phyloP scores from a whole-genome alignment of 1,140 invertebrate species.

The Stratiolaelaps scimitus region DNA sequence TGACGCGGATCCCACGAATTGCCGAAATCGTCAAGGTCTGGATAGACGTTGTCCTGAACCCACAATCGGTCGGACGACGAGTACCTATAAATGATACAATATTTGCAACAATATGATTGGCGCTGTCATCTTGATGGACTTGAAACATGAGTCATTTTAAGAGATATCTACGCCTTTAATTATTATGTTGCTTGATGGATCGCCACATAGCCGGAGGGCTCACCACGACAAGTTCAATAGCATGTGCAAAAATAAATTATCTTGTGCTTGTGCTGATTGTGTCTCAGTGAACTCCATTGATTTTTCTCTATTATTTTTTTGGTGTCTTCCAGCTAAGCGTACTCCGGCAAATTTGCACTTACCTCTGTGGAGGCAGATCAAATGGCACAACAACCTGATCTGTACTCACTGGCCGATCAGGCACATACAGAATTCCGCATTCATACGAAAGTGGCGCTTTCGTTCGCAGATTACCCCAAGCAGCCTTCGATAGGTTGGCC shows the following conservation, averaged over 20 bases:
- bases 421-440: conserved; percentile 75
- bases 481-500: conserved; percentile 85
- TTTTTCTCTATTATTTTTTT: no score
- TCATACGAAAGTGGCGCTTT: conserved; percentile 73
- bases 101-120: background rate
- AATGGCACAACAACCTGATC: conserved; percentile 13
- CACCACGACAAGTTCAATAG: no score
- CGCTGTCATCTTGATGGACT: no score
- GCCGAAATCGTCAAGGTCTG: background rate
- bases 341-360: background rate
- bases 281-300: no score
- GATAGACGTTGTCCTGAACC: background rate
- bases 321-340: no score
- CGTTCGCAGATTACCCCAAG: conserved; percentile 70
- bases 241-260: no score
- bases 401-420: conserved; percentile 59
- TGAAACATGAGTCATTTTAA: no score
- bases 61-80: background rate
- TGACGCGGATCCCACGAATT: conserved; percentile 9
- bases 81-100: background rate
- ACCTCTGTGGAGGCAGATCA: conserved; percentile 1
- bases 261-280: no score
- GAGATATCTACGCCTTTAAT: no score
- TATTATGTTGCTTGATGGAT: no score
- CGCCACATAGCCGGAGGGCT: no score